Evolutionary conservation across 2,797 vertebrate species (phyloP).

Genomic region (Premnoplex brunnescens): DNA sequence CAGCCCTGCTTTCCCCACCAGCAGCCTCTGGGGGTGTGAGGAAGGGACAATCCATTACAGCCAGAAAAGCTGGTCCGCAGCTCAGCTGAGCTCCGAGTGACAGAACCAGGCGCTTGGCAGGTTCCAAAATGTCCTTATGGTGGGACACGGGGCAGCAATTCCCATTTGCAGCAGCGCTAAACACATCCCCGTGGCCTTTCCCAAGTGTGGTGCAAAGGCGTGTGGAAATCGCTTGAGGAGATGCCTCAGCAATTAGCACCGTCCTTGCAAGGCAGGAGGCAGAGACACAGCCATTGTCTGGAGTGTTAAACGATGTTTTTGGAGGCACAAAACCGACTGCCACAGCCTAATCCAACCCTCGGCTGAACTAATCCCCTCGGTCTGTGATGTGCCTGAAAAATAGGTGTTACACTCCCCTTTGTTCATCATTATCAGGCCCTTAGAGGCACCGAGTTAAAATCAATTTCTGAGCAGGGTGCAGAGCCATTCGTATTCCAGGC

Average conservation of each 20-base stretch:
- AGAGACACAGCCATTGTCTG: background rate
- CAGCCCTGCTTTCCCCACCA: background rate
- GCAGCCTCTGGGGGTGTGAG: background rate
- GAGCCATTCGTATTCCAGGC: rapidly evolving
- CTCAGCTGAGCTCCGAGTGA: background rate
- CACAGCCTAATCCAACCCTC: background rate
- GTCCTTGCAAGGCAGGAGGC: background rate
- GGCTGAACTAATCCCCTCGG: background rate
- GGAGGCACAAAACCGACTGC: background rate
- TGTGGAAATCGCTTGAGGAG: background rate
- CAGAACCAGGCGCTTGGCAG: background rate
- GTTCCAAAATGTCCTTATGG: background rate
- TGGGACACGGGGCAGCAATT: background rate
- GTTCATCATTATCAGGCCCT: rapidly evolving
- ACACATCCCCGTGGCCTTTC: background rate
- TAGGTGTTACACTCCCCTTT: rapidly evolving
- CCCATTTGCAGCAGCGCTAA: background rate
- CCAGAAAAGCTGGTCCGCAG: background rate
- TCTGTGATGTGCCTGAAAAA: background rate
- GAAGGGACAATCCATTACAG: background rate
- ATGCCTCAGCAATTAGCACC: background rate
- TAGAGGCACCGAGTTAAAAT: background rate
- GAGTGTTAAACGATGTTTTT: rapidly evolving
- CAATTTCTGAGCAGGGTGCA: background rate
- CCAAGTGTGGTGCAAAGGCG: background rate